Conservation (phyloP, 2,797 vertebrate genomes). For the Myioborus miniatus region DNA sequence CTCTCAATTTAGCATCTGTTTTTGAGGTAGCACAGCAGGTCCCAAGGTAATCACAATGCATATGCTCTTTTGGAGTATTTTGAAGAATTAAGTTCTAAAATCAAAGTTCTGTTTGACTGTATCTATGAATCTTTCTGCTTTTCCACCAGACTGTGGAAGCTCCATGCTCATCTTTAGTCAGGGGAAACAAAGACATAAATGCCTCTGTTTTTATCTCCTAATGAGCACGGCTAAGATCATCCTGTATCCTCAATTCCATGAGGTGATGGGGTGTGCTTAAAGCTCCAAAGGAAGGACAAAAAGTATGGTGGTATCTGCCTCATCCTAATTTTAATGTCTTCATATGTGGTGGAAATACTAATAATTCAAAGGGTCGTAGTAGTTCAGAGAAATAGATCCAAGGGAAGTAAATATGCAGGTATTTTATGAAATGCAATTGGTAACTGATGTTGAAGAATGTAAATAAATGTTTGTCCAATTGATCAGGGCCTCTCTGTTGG, state of each 20-base stretch:
- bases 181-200: not conserved
- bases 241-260: not conserved
- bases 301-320: fast-evolving
- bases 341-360: not conserved
- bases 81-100: not conserved
- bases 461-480: not conserved
- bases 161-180: not conserved
- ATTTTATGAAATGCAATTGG: not conserved
- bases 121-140: not conserved
- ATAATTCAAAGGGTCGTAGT: not conserved
- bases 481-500: not conserved
- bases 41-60: not conserved
- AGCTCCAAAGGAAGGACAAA: not conserved
- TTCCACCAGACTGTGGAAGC: not conserved
- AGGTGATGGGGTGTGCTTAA: not conserved
- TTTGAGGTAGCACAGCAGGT: not conserved
- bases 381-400: not conserved
- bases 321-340: not conserved
- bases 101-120: not conserved
- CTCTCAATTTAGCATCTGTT: not conserved
- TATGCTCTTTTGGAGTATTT: not conserved
- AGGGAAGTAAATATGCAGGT: not conserved
- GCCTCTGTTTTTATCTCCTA: not conserved
- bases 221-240: not conserved
- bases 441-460: not conserved